Percentiles rank a stretch among this genome's conserved stretches.
Conservation (phyloP, 1,140 invertebrate genomes). For the Laupala kohalensis region DNA sequence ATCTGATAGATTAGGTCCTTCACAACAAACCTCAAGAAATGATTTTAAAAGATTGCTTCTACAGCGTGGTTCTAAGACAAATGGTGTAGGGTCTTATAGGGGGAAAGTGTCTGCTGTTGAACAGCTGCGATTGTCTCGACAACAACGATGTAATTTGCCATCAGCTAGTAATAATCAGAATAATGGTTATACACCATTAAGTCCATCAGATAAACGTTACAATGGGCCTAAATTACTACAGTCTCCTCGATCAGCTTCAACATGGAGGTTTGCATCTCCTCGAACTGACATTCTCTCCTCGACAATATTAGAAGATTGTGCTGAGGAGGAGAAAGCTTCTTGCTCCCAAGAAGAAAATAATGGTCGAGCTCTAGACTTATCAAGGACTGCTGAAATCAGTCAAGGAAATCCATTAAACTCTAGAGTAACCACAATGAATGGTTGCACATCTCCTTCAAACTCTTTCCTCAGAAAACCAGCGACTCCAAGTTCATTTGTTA, state of each 20-base stretch:
- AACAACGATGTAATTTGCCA: not conserved
- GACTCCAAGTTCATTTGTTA: not conserved
- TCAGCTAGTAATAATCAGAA: constrained; percentile 12
- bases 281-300: constrained; percentile 68
- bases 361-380: not conserved
- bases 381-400: not conserved
- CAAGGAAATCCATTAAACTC: not conserved
- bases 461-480: not conserved
- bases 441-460: not conserved
- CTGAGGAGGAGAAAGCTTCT: constrained; percentile 43
- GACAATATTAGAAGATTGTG: constrained; percentile 69
- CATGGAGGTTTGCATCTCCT: constrained; percentile 56
- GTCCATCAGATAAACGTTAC: constrained; percentile 36
- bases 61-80: constrained; percentile 48
- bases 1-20: constrained; percentile 37
- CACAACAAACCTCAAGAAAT: constrained; percentile 24
- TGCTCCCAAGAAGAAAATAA: constrained; percentile 1
- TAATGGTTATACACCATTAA: constrained; percentile 27
- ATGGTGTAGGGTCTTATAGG: constrained; percentile 31
- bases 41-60: constrained; percentile 72
- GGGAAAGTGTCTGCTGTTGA: constrained; percentile 66
- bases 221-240: constrained; percentile 47
- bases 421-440: not conserved
- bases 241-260: constrained; percentile 43
- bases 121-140: constrained; percentile 57